Conservation (phyloP, 92 coral and sea anemone species). For the Montipora capitata region DNA sequence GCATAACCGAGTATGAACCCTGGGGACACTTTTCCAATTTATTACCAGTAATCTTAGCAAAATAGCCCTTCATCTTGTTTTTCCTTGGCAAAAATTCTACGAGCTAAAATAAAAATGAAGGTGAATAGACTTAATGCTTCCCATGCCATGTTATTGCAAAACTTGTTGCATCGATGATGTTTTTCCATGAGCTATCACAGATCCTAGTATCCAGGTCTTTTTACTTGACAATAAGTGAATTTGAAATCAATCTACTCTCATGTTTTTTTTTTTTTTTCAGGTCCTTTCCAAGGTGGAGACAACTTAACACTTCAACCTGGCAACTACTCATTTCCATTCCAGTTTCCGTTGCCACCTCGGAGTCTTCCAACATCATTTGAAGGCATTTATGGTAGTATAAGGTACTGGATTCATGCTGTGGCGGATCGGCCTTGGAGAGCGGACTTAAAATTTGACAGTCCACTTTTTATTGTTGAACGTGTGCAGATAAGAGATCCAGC, state of each 20-base stretch:
- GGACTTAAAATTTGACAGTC: constrained; percentile 36
- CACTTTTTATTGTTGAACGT: constrained; percentile 65
- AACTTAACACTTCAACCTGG: constrained; percentile 50
- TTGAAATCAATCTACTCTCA: background rate
- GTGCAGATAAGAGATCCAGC: constrained; percentile 59
- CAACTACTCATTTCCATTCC: constrained; percentile 72
- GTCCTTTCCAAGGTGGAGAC: constrained; percentile 33
- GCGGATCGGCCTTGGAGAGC: constrained; percentile 74
- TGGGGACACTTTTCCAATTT: too few relatives aligned
- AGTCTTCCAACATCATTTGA: constrained; percentile 76
- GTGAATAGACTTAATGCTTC: too few relatives aligned
- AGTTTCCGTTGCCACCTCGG: constrained; percentile 61
- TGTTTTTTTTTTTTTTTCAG: background rate
- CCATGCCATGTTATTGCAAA: too few relatives aligned
- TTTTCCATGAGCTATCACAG: too few relatives aligned
- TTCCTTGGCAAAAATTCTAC: too few relatives aligned
- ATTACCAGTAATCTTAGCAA: too few relatives aligned
- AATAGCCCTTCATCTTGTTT: too few relatives aligned
- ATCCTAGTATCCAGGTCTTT: too few relatives aligned
- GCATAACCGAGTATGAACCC: too few relatives aligned
- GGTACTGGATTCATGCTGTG: constrained; percentile 69
- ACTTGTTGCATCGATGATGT: too few relatives aligned
- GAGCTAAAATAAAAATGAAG: too few relatives aligned
- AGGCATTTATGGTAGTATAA: constrained; percentile 65
- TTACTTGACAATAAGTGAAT: too few relatives aligned